A percentile compares a stretch with the other conserved stretches of the same genome.
These are phyloP conservation scores for Coptodon bakossiorum DNA, from an alignment of 2,113 vertebrate genomes.

Conservation along the genomic window DNA sequence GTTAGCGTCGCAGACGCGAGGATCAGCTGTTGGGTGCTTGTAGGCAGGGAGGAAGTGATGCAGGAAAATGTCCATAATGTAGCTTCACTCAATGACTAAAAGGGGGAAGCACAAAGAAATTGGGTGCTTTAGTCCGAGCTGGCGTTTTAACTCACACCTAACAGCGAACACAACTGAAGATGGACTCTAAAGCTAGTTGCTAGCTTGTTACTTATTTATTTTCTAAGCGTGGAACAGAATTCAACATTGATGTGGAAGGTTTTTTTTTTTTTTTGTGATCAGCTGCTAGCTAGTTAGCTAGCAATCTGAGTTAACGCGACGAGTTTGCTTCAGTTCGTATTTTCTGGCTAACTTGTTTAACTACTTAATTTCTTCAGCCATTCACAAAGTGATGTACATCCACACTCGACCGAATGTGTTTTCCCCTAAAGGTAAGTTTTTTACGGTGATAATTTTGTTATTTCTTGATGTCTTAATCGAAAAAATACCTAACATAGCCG, in stretches of 20 bases:
- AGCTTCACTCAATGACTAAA: constrained; percentile 65
- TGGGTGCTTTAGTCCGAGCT: not conserved
- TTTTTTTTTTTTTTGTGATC: constrained; percentile 40
- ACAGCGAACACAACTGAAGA: not conserved
- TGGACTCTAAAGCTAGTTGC: not conserved
- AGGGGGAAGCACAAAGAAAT: constrained; percentile 72
- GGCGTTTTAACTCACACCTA: constrained; percentile 12
- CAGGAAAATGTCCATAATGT: constrained; percentile 69
- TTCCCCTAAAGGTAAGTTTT: constrained; percentile 36
- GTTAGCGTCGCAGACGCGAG: not conserved
- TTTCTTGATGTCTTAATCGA: not conserved
- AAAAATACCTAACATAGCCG: constrained; percentile 56
- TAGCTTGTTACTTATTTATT: not conserved
- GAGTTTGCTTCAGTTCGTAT: constrained; percentile 52
- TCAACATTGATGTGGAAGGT: constrained; percentile 44
- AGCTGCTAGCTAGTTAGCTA: constrained; percentile 47
- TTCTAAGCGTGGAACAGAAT: not conserved
- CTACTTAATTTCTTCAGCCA: not conserved
- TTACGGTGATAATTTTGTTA: not conserved
- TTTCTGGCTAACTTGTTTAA: constrained; percentile 3
- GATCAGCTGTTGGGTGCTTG: constrained; percentile 59
- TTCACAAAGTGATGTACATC: constrained; percentile 1
- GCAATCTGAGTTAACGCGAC: constrained; percentile 54
- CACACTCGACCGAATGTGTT: too few relatives aligned
- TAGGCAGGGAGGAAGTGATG: constrained; percentile 70